These are phyloP conservation scores for Sebastes umbrosus DNA, from an alignment of 2,797 vertebrate species.

Conservation along the genomic window DNA sequence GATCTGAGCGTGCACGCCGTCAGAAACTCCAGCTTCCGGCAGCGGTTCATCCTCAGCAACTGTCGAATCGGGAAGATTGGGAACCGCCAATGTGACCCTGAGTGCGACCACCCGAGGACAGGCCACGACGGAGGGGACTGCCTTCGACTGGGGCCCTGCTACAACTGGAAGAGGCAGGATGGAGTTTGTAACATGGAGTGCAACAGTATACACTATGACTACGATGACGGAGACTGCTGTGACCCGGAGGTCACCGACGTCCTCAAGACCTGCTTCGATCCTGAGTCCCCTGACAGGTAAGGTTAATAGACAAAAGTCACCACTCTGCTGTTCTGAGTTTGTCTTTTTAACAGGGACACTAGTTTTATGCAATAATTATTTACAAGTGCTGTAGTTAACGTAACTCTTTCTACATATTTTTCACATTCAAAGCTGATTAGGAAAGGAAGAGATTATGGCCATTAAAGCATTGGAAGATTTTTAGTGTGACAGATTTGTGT, in stretches of 20 bases:
- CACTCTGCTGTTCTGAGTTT: background rate
- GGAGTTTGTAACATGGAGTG: conserved; percentile 92
- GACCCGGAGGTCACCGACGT: conserved; percentile 86
- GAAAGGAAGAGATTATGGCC: too few relatives aligned
- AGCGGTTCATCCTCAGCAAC: conserved; percentile 89
- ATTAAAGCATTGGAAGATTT: too few relatives aligned
- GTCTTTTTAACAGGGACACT: background rate
- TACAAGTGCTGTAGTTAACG: background rate
- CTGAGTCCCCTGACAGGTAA: conserved; percentile 92
- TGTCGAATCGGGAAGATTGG: conserved; percentile 94
- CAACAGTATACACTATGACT: conserved; percentile 94
- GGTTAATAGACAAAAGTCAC: conserved; percentile 23
- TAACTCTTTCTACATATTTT: background rate
- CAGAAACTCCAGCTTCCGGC: conserved; percentile 87
- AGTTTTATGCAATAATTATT: background rate
- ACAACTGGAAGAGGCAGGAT: conserved; percentile 91
- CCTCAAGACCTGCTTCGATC: conserved; percentile 93
- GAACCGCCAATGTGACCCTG: conserved; percentile 92
- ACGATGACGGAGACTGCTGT: conserved; percentile 97
- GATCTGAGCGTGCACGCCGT: conserved; percentile 85
- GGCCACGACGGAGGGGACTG: conserved; percentile 96
- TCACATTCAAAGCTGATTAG: too few relatives aligned
- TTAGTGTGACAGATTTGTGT: too few relatives aligned
- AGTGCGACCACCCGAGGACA: conserved; percentile 93
- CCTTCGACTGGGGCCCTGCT: conserved; percentile 86